Conservation (phyloP, 2,888 invertebrate species). For the Flexamia atlantica region DNA sequence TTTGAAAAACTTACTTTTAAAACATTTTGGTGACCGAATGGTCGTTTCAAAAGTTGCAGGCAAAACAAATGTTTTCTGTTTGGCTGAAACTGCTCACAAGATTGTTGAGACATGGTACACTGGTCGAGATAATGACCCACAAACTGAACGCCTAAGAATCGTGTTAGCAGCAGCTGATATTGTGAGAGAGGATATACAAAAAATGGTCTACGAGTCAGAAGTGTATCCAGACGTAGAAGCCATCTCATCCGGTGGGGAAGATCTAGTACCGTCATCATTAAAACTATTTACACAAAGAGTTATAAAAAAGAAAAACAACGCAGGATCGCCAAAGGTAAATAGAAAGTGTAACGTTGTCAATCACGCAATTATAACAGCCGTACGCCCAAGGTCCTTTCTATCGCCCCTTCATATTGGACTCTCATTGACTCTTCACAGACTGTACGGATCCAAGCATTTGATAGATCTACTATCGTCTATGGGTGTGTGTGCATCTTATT, state of each 20-base stretch:
- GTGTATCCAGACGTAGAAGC: conserved; percentile 69
- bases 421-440: conserved; percentile 69
- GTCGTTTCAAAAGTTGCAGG: conserved; percentile 32
- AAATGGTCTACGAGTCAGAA: conserved; percentile 69
- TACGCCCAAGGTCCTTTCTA: conserved; percentile 69
- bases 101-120: conserved; percentile 69
- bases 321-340: conserved; percentile 7
- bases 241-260: conserved; percentile 68
- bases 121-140: conserved; percentile 69
- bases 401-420: conserved; percentile 71
- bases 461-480: conserved; percentile 69
- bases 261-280: conserved; percentile 27
- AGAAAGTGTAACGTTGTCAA: not conserved
- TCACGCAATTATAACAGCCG: conserved; percentile 35
- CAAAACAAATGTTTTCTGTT: conserved; percentile 40
- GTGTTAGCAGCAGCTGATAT: conserved; percentile 72
- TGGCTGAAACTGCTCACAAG: conserved; percentile 48
- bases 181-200: conserved; percentile 71
- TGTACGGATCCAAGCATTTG: conserved; percentile 69
- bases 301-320: conserved; percentile 1
- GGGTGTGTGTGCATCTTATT: conserved; percentile 70
- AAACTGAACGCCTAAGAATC: conserved; percentile 70
- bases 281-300: not conserved
- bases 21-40: conserved; percentile 37
- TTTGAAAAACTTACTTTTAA: not conserved